Percentiles rank a stretch among this genome's conserved stretches.
Conservation (phyloP, 1,140 invertebrate species). For the Drosophila bocki region DNA sequence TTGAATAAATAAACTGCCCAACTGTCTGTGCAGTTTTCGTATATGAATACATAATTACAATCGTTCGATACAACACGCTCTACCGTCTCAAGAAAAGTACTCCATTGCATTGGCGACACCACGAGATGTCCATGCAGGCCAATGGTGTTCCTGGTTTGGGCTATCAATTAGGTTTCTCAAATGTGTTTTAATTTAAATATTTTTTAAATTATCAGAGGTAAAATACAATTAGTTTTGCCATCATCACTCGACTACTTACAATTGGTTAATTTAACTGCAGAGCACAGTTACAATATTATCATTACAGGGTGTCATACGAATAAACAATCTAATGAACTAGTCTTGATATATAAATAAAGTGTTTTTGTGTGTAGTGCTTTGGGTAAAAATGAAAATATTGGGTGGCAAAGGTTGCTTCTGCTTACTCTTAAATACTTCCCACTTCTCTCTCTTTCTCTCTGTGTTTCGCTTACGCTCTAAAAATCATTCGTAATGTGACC, state of each 20-base stretch:
- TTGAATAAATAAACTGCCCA: slow-evolving; percentile 44
- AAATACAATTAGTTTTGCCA: slow-evolving; percentile 57
- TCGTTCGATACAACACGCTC: slow-evolving; percentile 49
- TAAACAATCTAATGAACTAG: slow-evolving; percentile 72
- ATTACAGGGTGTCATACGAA: slow-evolving; percentile 60
- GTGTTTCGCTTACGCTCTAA: slow-evolving; percentile 57
- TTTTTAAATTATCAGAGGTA: slow-evolving; percentile 67
- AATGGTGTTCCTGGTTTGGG: slow-evolving; percentile 6
- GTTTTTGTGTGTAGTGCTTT: slow-evolving; percentile 37
- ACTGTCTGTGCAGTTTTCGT: slow-evolving; percentile 50
- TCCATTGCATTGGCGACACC: slow-evolving; percentile 35
- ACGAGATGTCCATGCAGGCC: slow-evolving; percentile 21
- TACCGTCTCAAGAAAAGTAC: slow-evolving; percentile 50
- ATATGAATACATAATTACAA: slow-evolving; percentile 79
- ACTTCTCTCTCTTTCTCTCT: slow-evolving; percentile 47
- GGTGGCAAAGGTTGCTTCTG: slow-evolving; percentile 33
- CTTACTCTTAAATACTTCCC: slow-evolving; percentile 63
- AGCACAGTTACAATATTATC: slow-evolving; percentile 54
- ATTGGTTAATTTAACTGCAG: slow-evolving; percentile 36
- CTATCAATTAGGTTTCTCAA: slow-evolving; percentile 15
- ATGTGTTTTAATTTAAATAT: slow-evolving; percentile 50
- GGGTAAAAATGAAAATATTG: slow-evolving; percentile 39
- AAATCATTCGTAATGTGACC: slow-evolving; percentile 75
- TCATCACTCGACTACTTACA: slow-evolving; percentile 62
- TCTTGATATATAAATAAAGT: slow-evolving; percentile 63